Evolutionary conservation across 1,140 invertebrate genomes (phyloP).

Genomic region (Belonocnema kinseyi): DNA sequence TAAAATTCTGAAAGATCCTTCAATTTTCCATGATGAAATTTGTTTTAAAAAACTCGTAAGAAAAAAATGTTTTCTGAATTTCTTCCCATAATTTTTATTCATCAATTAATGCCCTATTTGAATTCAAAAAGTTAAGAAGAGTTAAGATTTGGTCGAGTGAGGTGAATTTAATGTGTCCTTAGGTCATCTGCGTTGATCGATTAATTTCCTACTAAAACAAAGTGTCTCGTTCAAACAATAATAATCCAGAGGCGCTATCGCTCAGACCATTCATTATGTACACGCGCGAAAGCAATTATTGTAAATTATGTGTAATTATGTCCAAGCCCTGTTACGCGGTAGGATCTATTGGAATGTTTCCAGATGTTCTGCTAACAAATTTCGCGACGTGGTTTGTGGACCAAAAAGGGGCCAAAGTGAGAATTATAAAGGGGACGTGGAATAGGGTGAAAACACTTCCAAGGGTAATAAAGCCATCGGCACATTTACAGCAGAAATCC

Average conservation of each 20-base stretch:
- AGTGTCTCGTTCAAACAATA: slow-evolving; percentile 18
- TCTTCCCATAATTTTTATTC: too few species aligned
- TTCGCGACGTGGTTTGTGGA: slow-evolving; percentile 13
- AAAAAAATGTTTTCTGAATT: too few species aligned
- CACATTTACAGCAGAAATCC: slow-evolving; percentile 20
- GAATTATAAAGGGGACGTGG: slow-evolving; percentile 1
- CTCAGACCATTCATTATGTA: slow-evolving; percentile 3
- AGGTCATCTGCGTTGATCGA: slow-evolving; percentile 1
- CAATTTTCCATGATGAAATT: too few species aligned
- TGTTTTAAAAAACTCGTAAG: too few species aligned
- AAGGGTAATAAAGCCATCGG: slow-evolving; percentile 29
- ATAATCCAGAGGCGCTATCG: slow-evolving; percentile 24
- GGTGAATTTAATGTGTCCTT: background rate
- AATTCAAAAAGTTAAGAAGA: too few species aligned
- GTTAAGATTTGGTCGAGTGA: background rate
- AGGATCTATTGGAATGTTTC: slow-evolving; percentile 31
- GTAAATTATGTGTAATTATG: slow-evolving; percentile 30
- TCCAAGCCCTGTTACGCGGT: slow-evolving; percentile 13
- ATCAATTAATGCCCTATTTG: too few species aligned
- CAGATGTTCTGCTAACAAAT: slow-evolving; percentile 29
- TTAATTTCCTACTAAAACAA: slow-evolving; percentile 10
- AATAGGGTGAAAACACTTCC: slow-evolving; percentile 20
- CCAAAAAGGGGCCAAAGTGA: slow-evolving; percentile 9
- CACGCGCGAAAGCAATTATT: slow-evolving; percentile 23
- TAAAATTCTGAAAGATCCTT: too few species aligned